These are phyloP conservation scores for Synergus umbraculus DNA, from an alignment of 2,888 invertebrate genomes.

Conservation along the genomic window DNA sequence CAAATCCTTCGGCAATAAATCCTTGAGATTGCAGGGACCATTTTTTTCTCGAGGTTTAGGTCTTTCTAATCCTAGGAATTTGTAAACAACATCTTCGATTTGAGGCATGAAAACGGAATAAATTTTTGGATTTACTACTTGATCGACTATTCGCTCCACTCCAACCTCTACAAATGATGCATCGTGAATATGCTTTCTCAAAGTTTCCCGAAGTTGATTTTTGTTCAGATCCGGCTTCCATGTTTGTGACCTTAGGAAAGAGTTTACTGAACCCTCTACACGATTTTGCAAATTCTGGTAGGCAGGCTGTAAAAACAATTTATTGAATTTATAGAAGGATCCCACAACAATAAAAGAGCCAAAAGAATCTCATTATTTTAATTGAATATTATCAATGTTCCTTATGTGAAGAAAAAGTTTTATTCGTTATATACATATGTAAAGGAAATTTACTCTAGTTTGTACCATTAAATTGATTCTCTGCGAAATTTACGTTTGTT, in stretches of 20 bases:
- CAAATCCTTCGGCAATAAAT: conserved; percentile 86
- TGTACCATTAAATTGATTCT: no score
- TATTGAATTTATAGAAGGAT: not conserved
- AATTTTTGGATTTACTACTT: conserved; percentile 96
- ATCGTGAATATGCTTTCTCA: conserved; percentile 93
- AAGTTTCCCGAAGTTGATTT: conserved; percentile 92
- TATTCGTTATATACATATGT: no score
- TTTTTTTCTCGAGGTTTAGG: conserved; percentile 79
- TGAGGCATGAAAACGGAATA: conserved; percentile 91
- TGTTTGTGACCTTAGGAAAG: conserved; percentile 88
- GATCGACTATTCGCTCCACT: conserved; percentile 96
- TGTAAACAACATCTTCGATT: conserved; percentile 94
- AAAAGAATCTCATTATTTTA: no score
- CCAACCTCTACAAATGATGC: conserved; percentile 94
- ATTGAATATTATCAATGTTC: no score
- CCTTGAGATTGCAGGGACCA: conserved; percentile 75
- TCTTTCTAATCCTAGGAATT: conserved; percentile 88
- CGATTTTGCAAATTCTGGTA: conserved; percentile 94
- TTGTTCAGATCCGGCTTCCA: conserved; percentile 95
- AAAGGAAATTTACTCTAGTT: no score
- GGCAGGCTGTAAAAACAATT: conserved; percentile 83
- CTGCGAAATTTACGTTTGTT: no score
- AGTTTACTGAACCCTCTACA: conserved; percentile 92
- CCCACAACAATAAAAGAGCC: no score
- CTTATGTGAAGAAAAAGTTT: no score